phyloP scores from a whole-genome alignment of 64 coral and sea anemone genomes.

The Platygyra sinensis region DNA sequence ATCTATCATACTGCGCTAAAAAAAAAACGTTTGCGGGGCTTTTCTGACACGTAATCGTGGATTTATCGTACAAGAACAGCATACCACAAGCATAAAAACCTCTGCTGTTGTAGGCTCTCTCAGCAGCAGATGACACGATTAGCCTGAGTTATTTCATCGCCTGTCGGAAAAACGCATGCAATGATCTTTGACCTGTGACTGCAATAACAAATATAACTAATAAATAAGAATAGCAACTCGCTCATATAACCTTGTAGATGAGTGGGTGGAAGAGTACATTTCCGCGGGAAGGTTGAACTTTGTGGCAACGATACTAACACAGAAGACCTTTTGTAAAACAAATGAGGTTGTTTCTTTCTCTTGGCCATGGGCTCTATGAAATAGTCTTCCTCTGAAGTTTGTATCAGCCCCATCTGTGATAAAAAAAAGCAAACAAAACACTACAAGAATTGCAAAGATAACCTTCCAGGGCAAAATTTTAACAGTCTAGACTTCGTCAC shows the following conservation, averaged over 20 bases:
- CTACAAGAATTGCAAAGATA: not conserved
- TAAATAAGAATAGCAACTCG: not conserved
- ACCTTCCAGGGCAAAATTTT: not conserved
- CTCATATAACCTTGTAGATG: constrained; percentile 14
- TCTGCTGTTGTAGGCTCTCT: not conserved
- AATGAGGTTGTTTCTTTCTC: constrained; percentile 12
- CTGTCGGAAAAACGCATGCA: not conserved
- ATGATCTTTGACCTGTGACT: not conserved
- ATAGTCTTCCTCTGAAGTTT: constrained; percentile 56
- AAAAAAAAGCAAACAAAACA: not conserved
- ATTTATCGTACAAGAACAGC: no score
- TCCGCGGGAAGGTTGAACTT: constrained; percentile 16
- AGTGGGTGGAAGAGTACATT: not conserved
- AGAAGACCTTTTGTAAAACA: constrained; percentile 69
- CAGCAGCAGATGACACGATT: not conserved
- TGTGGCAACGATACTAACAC: constrained; percentile 20
- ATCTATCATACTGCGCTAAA: no score
- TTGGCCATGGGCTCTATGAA: constrained; percentile 78
- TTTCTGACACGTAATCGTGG: no score
- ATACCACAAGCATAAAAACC: no score
- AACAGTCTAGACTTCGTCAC: not conserved
- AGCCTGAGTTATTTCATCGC: not conserved
- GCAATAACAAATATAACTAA: not conserved
- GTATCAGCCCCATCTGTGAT: constrained; percentile 64
- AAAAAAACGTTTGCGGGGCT: no score